Base-by-base conservation (phyloP, 2,888 invertebrate genomes). In the Stenodema calcarata region DNA sequence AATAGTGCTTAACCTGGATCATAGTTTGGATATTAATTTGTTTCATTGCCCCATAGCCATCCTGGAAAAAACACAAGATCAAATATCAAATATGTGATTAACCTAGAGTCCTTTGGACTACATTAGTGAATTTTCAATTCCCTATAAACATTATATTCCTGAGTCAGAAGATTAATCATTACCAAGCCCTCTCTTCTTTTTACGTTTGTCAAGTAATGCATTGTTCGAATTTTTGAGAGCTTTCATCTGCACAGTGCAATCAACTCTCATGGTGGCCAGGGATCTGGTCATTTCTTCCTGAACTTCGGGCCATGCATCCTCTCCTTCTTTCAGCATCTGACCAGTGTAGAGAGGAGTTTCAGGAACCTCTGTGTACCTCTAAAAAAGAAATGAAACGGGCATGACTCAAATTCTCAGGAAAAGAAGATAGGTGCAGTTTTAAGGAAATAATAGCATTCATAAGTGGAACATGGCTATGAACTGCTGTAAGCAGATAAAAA, bases 231-330 rank as follows among this genome's bases (percentile, higher is more conserved):
- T 95, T 89, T 97, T 97, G 90, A 99, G 92, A 7, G 96, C 95
- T 92, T 99, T 99, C 88, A 99, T 96, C 92, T 96, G 96, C 87
- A 97, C 95, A 91, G 99, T 99, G 91, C 98, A 98, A 91, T 99
- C 99, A 11, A 99, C 99, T 84, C 99, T 93, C 99, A 99, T 99
- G 81, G 98, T 98, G 73, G 99, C 98, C 89, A 99, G 92, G 0
- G 99, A 98, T 89, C 98, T 94, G 0, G 97, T 99, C 99, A 99
- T 99, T 92, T 99, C 99, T 91, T 99, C 99, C 92, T 99, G 98
- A 6, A 99, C 98, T 90, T 99, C 99, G 0, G 96, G 96, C 99
- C 99, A 99, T 86, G 95, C 94, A 89, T 97, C 97, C 89, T 95
- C 96, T 80, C 97, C 96, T 91, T 99, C 99, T 42, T 95, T 94